Base-by-base conservation (phyloP, 2,888 invertebrate genomes). In the Rotaria magnacalcarata region DNA sequence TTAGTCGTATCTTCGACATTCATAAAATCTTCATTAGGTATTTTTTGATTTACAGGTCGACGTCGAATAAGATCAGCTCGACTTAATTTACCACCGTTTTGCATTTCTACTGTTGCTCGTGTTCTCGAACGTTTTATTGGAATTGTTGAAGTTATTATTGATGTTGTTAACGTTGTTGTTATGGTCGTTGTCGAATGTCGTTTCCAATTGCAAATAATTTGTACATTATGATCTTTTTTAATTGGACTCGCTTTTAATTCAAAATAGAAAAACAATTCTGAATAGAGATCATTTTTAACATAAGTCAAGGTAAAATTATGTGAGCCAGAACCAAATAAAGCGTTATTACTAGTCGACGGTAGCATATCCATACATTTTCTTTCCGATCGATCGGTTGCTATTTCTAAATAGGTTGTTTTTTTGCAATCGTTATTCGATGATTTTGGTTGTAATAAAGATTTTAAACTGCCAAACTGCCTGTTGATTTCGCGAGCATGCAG, bases 261-360 rank as follows among this genome's bases (percentile, higher is more conserved):
- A 4, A 80, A 80, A 43, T 47, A 80, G 47, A 80, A 80, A 24
- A 80, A 47, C n/a, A 80, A 80, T 43, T 80, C 80, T 0, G 80
- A 43, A 14, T n/a, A 43, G 0, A 21, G 43, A 47, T 47, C 47
- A n/a, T 80, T 80, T 80, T 11, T 43, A 0, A 80, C 43, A n/a
- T 80, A 80, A n/a, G 47, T 47, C 19, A 80, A 80, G 24, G 80
- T 80, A 80, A 80, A 80, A 80, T 80, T 80, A 43, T 80, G 80
- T n/a, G 47, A 47, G n/a, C 80, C 80, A 2, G 80, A 80, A 80
- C 80, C 80, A 80, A 80, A 80, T 47, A 80, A 3, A 47, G 80
- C 80, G 4, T 5, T 67, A 34, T 67, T 67, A 47, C 14, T 47
- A 4, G 43, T 47, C 6, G 80, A 41, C 14, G 80, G 47, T 43